phyloP scores from a whole-genome alignment of 2,797 vertebrate genomes.

The Neosalanx taihuensis region DNA sequence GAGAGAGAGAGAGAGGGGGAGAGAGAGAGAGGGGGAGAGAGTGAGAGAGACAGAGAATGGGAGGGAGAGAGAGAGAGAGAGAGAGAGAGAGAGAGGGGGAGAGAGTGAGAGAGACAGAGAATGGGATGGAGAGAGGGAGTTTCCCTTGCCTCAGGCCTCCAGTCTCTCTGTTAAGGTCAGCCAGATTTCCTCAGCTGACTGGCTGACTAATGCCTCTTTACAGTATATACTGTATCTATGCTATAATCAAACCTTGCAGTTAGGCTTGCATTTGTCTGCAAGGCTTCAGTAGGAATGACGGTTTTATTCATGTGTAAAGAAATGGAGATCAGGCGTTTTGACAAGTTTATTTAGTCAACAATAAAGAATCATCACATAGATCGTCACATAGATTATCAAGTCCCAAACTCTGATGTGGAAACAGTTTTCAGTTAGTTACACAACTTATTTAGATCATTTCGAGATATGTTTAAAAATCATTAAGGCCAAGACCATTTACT shows the following conservation, averaged over 20 bases:
- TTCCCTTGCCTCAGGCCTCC: constrained; percentile 39
- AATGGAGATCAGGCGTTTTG: not conserved
- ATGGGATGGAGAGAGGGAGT: constrained; percentile 34
- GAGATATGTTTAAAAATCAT: too few species aligned
- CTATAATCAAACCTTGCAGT: constrained; percentile 31
- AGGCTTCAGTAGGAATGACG: not conserved
- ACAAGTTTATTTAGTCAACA: not conserved
- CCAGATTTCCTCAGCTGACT: constrained; percentile 63
- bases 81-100: too few species aligned
- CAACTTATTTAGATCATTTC: too few species aligned
- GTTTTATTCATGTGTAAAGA: constrained; percentile 8
- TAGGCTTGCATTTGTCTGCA: constrained; percentile 45
- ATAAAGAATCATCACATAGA: not conserved
- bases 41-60: too few species aligned
- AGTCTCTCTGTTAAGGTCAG: constrained; percentile 37
- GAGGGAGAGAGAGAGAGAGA: too few species aligned
- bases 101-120: too few species aligned
- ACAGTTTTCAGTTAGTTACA: too few species aligned
- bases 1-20: too few species aligned
- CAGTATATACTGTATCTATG: constrained; percentile 43
- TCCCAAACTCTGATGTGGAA: too few species aligned
- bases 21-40: too few species aligned
- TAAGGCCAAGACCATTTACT: too few species aligned
- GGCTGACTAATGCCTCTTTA: constrained; percentile 41
- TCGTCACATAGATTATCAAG: not conserved